phyloP scores from a whole-genome alignment of 2,113 vertebrate species.

The Laticauda colubrina region DNA sequence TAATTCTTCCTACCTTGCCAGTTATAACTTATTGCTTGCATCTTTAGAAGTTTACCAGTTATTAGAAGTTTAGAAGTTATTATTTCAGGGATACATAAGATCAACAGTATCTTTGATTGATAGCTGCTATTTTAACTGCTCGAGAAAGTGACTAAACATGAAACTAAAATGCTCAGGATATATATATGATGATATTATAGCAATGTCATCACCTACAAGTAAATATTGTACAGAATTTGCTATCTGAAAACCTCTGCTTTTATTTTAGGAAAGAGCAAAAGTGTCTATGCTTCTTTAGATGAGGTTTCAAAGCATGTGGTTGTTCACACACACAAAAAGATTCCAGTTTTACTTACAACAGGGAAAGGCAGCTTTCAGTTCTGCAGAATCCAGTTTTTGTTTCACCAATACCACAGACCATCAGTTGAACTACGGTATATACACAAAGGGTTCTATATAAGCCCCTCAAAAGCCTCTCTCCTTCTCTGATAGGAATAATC shows the following conservation, averaged over 20 bases:
- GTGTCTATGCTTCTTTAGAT: neutral
- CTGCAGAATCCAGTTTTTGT: neutral
- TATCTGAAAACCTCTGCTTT: neutral
- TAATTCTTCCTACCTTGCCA: neutral
- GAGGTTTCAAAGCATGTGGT: neutral
- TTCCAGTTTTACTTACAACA: neutral
- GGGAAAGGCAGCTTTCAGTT: neutral
- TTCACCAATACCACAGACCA: neutral
- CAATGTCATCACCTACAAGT: neutral
- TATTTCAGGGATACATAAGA: neutral
- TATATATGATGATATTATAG: neutral
- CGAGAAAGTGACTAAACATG: neutral
- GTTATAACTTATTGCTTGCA: neutral
- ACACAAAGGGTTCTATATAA: neutral
- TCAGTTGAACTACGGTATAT: neutral
- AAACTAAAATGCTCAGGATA: neutral
- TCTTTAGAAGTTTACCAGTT: neutral
- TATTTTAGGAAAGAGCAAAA: neutral
- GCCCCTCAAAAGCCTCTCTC: neutral
- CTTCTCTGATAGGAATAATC: neutral
- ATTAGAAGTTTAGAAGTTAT: neutral
- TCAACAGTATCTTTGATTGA: neutral
- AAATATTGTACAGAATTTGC: neutral
- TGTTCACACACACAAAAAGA: neutral
- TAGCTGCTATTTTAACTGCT: neutral